Percentiles rank a stretch among this genome's conserved stretches.
Conservation (phyloP, 2,797 vertebrate species). For the Epinephelus coioides region DNA sequence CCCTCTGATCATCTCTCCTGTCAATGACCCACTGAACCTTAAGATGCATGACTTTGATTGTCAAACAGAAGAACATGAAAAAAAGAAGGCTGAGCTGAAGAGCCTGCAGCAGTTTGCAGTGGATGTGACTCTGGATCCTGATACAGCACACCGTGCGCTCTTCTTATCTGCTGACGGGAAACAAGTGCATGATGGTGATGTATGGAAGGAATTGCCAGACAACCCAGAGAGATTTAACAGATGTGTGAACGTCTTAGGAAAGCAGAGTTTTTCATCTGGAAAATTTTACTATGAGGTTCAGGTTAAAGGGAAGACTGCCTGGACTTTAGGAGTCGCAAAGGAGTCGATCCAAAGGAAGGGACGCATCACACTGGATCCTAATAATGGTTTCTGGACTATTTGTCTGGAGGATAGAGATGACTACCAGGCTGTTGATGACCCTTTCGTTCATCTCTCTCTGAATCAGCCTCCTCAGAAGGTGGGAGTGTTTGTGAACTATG, state of each 20-base stretch:
- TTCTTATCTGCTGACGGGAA: conserved; percentile 25
- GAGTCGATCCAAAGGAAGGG: too few species aligned
- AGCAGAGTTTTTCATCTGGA: background rate
- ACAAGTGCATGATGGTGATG: background rate
- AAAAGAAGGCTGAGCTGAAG: background rate
- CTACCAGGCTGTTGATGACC: background rate
- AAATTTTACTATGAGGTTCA: too few species aligned
- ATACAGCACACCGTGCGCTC: conserved; percentile 26
- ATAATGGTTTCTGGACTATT: background rate
- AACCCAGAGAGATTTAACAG: background rate
- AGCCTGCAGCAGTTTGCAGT: background rate
- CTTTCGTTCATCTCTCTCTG: background rate
- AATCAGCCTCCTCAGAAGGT: background rate
- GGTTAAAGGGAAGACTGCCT: too few species aligned
- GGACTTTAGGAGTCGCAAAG: too few species aligned
- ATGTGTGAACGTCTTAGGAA: conserved; percentile 6
- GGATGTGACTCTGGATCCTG: conserved; percentile 22
- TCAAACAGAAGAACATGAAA: background rate
- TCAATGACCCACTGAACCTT: background rate
- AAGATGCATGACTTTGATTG: background rate
- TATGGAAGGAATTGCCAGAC: background rate
- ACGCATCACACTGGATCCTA: background rate
- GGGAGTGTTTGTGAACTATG: too few species aligned
- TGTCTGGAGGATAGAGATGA: background rate
- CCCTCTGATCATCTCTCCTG: conserved; percentile 11